Evolutionary conservation across 35 echinoderm and acorn worm genomes (phyloP).

Genomic region (Eucidaris tribuloides): DNA sequence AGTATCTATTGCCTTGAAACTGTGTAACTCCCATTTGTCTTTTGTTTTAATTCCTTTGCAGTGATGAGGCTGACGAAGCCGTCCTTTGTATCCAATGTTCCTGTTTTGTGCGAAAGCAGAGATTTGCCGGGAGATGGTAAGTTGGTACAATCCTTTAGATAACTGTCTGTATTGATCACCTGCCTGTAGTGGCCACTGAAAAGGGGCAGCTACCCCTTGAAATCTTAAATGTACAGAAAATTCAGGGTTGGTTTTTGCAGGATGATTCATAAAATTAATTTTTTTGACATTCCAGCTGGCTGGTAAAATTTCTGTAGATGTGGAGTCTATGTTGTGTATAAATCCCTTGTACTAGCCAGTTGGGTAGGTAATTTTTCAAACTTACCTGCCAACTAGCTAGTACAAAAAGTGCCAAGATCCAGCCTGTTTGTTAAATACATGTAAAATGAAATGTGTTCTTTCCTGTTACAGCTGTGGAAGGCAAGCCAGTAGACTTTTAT

Average conservation of each 20-base stretch:
- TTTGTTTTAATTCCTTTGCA: conserved; percentile 45
- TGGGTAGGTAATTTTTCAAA: background rate
- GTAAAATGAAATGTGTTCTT: background rate
- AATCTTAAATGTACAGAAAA: background rate
- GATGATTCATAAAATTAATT: background rate
- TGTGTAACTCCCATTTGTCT: background rate
- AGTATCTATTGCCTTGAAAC: background rate
- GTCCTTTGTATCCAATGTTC: conserved; percentile 74
- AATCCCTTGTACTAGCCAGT: too few species aligned
- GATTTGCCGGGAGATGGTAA: conserved; percentile 51
- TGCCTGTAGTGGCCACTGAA: background rate
- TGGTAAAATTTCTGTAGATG: too few species aligned
- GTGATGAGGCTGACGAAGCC: conserved; percentile 98
- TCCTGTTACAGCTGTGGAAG: conserved; percentile 6
- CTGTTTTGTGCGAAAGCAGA: conserved; percentile 74
- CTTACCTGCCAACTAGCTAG: background rate
- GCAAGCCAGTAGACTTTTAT: conserved; percentile 51
- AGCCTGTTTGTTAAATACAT: background rate
- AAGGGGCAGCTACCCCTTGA: background rate
- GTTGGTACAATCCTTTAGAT: conserved; percentile 2
- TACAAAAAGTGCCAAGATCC: background rate
- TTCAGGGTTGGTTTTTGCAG: background rate
- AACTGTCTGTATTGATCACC: background rate
- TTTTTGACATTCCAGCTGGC: background rate
- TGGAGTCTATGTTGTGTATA: too few species aligned